Evolutionary conservation across 2,113 vertebrate species (phyloP).

Genomic region (Galbula dea): DNA sequence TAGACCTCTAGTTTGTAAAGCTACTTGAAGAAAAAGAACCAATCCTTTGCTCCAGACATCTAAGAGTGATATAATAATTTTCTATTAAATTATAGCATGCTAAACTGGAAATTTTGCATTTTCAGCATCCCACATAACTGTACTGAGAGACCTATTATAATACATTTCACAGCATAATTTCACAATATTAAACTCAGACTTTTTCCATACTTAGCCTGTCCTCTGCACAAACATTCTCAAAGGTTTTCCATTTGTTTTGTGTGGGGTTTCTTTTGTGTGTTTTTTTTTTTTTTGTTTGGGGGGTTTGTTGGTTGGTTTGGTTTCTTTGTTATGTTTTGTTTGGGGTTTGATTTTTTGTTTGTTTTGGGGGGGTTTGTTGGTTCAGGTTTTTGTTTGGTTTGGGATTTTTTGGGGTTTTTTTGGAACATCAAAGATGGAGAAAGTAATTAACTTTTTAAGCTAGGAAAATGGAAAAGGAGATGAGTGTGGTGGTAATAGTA

Average conservation of each 20-base stretch:
- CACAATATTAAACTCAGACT: not conserved
- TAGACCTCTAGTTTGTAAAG: not conserved
- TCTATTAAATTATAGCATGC: not conserved
- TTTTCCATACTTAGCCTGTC: not conserved
- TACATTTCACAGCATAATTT: not conserved
- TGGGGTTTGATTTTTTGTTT: too few relatives aligned
- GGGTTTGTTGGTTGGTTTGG: too few relatives aligned
- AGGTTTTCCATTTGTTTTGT: not conserved
- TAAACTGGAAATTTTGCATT: not conserved
- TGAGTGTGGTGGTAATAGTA: not conserved
- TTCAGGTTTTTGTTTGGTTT: too few relatives aligned
- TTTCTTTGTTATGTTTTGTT: too few relatives aligned
- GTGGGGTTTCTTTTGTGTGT: not conserved
- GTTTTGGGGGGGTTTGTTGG: not conserved
- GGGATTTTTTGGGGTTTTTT: not conserved
- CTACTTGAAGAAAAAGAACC: not conserved
- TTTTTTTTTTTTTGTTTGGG: too few relatives aligned
- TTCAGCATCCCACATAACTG: not conserved
- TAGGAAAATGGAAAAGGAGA: not conserved
- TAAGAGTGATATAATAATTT: not conserved
- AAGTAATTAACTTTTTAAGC: not conserved
- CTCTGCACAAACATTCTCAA: not conserved
- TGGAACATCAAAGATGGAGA: not conserved
- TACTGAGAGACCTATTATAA: not conserved
- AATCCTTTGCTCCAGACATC: not conserved